Evolutionary conservation across 2,888 invertebrate species (phyloP), one percentile per base, ranked within the genome.

Genomic region (Cataglyphis livida): DNA sequence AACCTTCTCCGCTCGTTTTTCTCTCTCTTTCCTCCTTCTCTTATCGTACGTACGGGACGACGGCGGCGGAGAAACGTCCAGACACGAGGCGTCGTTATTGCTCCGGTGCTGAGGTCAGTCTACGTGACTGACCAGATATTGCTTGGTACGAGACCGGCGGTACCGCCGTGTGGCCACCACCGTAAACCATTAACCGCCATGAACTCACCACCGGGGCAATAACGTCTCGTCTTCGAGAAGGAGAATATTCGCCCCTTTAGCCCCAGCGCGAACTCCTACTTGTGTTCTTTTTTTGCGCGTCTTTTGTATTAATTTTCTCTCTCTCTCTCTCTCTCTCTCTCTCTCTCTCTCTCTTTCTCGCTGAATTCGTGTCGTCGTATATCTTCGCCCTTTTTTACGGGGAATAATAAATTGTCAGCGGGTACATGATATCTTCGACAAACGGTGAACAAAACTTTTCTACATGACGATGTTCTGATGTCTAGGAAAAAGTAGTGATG

Each of bases 71-170:
- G 90, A 88, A 88, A 86, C 84, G 89, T 85, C 87, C 82, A 70
- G 82, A 51, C 85, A 51, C 48, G 48, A 62, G 85, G 71, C 87
- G 81, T 90, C 93, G 93, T 94, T 94, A 94, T 94, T 94, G 93
- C 94, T 76, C 91, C 91, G 91, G 89, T 92, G 92, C 93, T 93
- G 94, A 93, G 94, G 94, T 94, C 94, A 93, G 94, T 94, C 94
- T 94, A 94, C 94, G 94, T 94, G 94, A 94, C 93, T 92, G 91
- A 91, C 89, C 93, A 92, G 93, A 94, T 94, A 94, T 94, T 93
- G 93, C 93, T 85, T 91, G 87, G 82, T 89, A 91, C 91, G 90
- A 90, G 86, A 76, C 76, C 88, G 89, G 90, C 89, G 89, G 81
- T 90, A 91, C 91, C 92, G 90, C 91, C 91, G 89, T 90, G 90